These are phyloP conservation scores for Nothoprocta perdicaria DNA, from an alignment of 2,113 vertebrate species.

Conservation along the genomic window DNA sequence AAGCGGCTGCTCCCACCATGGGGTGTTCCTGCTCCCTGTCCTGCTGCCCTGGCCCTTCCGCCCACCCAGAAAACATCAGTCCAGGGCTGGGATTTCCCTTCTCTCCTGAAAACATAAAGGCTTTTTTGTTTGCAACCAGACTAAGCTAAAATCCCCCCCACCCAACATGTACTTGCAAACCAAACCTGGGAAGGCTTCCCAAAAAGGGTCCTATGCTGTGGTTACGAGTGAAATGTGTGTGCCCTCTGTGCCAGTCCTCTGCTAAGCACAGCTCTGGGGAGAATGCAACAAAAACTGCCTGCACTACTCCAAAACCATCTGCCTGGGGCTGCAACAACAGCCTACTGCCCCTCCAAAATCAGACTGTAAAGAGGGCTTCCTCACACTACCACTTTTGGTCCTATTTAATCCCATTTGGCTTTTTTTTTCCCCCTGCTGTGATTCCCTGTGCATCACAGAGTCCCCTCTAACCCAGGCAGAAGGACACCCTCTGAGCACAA, in stretches of 20 bases:
- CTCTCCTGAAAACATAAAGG: not conserved
- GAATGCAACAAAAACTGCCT: not conserved
- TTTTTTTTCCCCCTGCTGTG: not conserved
- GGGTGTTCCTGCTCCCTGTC: fast-evolving
- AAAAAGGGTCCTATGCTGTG: not conserved
- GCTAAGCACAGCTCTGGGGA: no score
- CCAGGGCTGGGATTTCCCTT: not conserved
- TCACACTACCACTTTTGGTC: not conserved
- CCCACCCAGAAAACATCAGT: no score
- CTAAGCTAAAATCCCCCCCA: not conserved
- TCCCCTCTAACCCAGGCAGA: not conserved
- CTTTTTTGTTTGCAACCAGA: not conserved
- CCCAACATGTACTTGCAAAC: not conserved
- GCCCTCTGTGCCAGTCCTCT: not conserved
- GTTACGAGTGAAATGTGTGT: not conserved
- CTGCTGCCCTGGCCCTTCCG: not conserved
- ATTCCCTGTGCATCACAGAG: not conserved
- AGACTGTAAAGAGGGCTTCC: not conserved
- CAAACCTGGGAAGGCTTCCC: not conserved
- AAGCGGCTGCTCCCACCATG: fast-evolving
- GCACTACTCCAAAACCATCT: not conserved
- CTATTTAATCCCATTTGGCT: not conserved
- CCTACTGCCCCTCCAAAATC: not conserved
- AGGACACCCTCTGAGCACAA: not conserved
- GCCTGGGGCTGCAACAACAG: not conserved